Conservation (phyloP, 2,113 vertebrate species). For the Anser cygnoides region DNA sequence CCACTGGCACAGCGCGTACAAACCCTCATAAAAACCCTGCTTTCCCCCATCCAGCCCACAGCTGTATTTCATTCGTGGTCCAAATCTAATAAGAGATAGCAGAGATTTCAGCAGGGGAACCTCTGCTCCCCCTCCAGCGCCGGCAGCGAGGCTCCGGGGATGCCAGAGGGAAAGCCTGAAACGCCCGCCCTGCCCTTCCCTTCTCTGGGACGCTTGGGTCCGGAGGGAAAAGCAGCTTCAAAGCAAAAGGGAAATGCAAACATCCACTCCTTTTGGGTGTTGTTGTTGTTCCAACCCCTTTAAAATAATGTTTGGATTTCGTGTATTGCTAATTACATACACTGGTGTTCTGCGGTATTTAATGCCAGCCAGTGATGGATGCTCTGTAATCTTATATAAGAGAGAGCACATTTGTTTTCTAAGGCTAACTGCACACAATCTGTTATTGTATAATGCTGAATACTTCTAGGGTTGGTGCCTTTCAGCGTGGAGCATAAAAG, state of each 20-base stretch:
- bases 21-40: no score
- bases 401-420: slow-evolving; percentile 54
- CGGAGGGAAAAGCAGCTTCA: background rate
- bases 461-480: slow-evolving; percentile 42
- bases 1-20: no score
- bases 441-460: slow-evolving; percentile 48
- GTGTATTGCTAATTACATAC: background rate
- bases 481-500: slow-evolving; percentile 43
- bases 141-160: background rate
- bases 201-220: accelerated
- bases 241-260: background rate
- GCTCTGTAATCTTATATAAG: background rate
- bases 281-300: background rate
- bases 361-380: slow-evolving; percentile 38
- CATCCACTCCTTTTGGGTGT: background rate
- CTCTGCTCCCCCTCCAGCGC: no score
- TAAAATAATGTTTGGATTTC: background rate
- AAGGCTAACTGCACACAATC: slow-evolving; percentile 53
- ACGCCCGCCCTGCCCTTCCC: background rate
- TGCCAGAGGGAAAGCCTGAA: background rate
- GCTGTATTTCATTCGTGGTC: no score
- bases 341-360: background rate
- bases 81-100: no score
- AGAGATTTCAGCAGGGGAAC: no score
- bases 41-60: no score